These are phyloP conservation scores for Rhinolophus ferrumequinum DNA, from an alignment of 2,113 vertebrate species.

Conservation along the genomic window DNA sequence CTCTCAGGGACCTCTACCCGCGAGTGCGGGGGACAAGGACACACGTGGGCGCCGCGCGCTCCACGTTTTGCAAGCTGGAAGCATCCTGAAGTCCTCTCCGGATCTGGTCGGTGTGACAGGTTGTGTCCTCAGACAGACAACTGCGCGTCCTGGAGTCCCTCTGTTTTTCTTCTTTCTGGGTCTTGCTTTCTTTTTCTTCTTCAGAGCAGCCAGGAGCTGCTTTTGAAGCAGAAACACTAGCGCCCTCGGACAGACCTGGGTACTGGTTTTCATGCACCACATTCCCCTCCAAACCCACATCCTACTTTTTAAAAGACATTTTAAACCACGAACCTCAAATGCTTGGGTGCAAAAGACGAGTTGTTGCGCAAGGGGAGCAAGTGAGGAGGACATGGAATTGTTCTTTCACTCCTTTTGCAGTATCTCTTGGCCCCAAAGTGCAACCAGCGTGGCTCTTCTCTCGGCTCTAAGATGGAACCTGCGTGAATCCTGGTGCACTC, in stretches of 20 bases:
- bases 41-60: slow-evolving; percentile 63
- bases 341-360: slow-evolving; percentile 64
- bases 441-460: slow-evolving; percentile 37
- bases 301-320: slow-evolving; percentile 7
- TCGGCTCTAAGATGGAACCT: slow-evolving; percentile 4
- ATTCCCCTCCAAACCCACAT: slow-evolving; percentile 19
- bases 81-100: slow-evolving; percentile 73
- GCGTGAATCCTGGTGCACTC: neutral
- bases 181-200: slow-evolving; percentile 45
- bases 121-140: slow-evolving; percentile 63
- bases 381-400: neutral
- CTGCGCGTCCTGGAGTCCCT: slow-evolving; percentile 20
- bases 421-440: slow-evolving; percentile 38
- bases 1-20: neutral
- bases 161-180: neutral
- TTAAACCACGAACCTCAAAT: slow-evolving; percentile 58
- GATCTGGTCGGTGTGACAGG: slow-evolving; percentile 66
- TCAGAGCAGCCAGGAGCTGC: slow-evolving; percentile 59
- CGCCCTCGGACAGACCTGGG: slow-evolving; percentile 52
- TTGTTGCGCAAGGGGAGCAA: neutral
- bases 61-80: slow-evolving; percentile 67
- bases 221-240: slow-evolving; percentile 58
- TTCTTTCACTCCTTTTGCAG: neutral
- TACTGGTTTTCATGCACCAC: slow-evolving; percentile 34
- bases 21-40: neutral